Evolutionary conservation across 1,140 invertebrate genomes (phyloP).

Genomic region (Drosophila tsacasi): DNA sequence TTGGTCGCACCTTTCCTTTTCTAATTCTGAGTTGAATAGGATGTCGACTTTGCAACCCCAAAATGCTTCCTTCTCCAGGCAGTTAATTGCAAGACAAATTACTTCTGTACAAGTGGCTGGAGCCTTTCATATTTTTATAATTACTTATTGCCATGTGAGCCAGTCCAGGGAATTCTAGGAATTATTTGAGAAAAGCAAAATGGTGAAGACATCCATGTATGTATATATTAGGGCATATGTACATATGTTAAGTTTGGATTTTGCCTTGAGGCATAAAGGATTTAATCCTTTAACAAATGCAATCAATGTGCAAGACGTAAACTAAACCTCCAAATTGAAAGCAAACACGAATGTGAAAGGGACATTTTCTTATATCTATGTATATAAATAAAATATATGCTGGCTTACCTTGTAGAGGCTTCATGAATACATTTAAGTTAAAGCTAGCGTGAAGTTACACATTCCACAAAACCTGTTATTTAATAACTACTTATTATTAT

Average conservation of each 20-base stretch:
- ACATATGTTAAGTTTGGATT: not conserved
- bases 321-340: conserved; percentile 1
- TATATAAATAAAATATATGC: not conserved
- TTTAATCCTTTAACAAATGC: conserved; percentile 4
- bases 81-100: conserved; percentile 74
- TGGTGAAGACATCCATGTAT: not conserved
- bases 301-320: conserved; percentile 2
- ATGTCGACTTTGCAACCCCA: conserved; percentile 21
- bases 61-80: conserved; percentile 52
- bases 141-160: conserved; percentile 53
- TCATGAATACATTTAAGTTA: not conserved
- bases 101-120: conserved; percentile 63
- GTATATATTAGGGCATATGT: not conserved
- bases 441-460: not conserved
- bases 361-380: not conserved
- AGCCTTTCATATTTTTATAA: conserved; percentile 56
- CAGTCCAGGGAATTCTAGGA: not conserved
- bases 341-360: not conserved
- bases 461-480: too few relatives aligned
- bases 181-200: conserved; percentile 6
- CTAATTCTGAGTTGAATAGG: conserved; percentile 14
- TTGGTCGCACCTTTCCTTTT: not conserved
- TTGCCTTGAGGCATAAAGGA: not conserved
- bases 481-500: not conserved
- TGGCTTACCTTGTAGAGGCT: not conserved